Conservation (phyloP, 2,797 vertebrate genomes). For the Buceros bicornis region DNA sequence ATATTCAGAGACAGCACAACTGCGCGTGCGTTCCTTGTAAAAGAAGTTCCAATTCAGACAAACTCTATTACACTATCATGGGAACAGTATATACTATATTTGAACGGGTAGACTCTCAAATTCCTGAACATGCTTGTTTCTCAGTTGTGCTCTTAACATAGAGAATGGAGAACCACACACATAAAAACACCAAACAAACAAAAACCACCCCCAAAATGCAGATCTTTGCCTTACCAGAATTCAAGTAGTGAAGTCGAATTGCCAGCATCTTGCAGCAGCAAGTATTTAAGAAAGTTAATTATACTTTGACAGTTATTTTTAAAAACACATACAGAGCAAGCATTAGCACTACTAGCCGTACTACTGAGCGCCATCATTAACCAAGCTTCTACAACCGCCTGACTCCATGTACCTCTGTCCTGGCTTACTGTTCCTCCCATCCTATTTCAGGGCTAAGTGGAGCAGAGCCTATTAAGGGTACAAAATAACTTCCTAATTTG, state of each 20-base stretch:
- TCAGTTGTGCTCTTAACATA: neutral
- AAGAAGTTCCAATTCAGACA: neutral
- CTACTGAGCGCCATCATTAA: neutral
- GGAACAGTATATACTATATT: neutral
- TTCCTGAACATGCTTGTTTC: neutral
- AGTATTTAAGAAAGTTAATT: constrained; percentile 32
- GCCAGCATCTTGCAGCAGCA: constrained; percentile 22
- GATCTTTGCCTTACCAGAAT: constrained; percentile 30
- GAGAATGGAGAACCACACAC: neutral
- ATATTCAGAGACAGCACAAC: neutral
- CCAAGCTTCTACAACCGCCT: neutral
- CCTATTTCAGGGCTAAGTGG: neutral
- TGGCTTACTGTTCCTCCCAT: neutral
- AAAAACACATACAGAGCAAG: neutral
- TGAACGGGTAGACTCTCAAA: neutral
- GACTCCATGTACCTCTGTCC: neutral
- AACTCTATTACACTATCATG: neutral
- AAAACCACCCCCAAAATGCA: neutral
- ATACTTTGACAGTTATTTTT: neutral
- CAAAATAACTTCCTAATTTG: neutral
- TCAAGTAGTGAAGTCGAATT: neutral
- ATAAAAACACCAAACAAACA: neutral
- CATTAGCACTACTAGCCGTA: neutral
- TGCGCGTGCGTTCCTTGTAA: neutral
- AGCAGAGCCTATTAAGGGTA: neutral